These are phyloP conservation scores for Apis cerana DNA, from an alignment of 1,140 invertebrate genomes.

Conservation along the genomic window DNA sequence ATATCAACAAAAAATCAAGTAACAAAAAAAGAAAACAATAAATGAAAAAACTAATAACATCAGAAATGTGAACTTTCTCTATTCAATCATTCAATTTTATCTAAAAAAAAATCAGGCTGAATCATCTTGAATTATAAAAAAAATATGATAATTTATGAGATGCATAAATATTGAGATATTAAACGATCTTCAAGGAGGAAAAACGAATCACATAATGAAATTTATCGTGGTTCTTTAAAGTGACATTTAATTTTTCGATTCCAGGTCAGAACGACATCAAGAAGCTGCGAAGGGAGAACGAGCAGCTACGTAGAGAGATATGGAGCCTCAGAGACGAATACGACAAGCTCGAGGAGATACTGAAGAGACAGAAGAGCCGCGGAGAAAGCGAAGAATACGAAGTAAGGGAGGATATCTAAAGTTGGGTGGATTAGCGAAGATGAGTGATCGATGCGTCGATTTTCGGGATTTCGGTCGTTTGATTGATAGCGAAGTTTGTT, in stretches of 20 bases:
- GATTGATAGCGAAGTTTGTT: slow-evolving; percentile 3
- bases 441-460: slow-evolving; percentile 9
- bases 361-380: slow-evolving; percentile 84
- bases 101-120: no score
- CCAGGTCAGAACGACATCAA: slow-evolving; percentile 93
- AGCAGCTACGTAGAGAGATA: slow-evolving; percentile 91
- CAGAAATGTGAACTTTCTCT: no score
- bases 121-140: no score
- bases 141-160: no score
- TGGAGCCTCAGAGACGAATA: slow-evolving; percentile 93
- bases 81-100: no score
- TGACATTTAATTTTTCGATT: slow-evolving; percentile 57
- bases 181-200: no score
- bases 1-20: no score
- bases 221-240: no score
- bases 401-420: slow-evolving; percentile 60
- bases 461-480: background rate
- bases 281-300: slow-evolving; percentile 92
- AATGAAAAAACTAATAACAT: no score
- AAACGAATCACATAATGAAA: no score
- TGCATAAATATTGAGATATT: no score
- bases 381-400: slow-evolving; percentile 81
- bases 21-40: no score
- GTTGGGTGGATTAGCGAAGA: background rate
- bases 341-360: slow-evolving; percentile 90